Evolutionary conservation across 2,113 vertebrate genomes (phyloP).

Genomic region (Felis catus): DNA sequence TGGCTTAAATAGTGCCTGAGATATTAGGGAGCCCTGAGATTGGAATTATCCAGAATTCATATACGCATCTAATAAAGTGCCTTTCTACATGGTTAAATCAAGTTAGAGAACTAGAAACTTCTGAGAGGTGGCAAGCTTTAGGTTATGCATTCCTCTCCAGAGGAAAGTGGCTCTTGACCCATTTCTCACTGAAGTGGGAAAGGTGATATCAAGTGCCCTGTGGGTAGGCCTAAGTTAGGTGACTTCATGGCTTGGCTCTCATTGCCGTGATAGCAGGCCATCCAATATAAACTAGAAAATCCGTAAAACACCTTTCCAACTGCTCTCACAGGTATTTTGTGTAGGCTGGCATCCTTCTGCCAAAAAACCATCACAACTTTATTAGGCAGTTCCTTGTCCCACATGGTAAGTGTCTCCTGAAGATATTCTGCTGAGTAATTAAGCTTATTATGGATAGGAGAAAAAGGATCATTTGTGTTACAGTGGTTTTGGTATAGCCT

Average conservation of each 20-base stretch:
- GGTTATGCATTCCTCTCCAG: neutral
- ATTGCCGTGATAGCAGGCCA: neutral
- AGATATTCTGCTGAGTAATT: slow-evolving; percentile 68
- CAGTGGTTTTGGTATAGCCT: neutral
- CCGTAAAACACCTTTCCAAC: neutral
- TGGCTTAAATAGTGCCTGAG: neutral
- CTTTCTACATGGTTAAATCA: neutral
- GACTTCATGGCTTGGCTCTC: neutral
- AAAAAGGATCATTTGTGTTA: slow-evolving; percentile 64
- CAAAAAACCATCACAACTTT: neutral
- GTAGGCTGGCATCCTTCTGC: neutral
- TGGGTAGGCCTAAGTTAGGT: neutral
- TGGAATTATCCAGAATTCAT: neutral
- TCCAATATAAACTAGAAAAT: neutral
- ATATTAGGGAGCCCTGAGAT: neutral
- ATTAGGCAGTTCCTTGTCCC: slow-evolving; percentile 48
- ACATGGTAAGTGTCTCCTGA: slow-evolving; percentile 58
- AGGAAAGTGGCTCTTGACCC: neutral
- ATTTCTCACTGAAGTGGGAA: neutral
- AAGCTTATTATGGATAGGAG: slow-evolving; percentile 58
- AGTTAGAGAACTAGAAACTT: slow-evolving; percentile 43
- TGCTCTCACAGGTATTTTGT: neutral
- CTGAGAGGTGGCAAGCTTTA: neutral
- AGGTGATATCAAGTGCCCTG: neutral
- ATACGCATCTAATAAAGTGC: neutral